Evolutionary conservation across 53 echinoderm and acorn worm species (phyloP).

Genomic region (Echinometra lucunter): DNA sequence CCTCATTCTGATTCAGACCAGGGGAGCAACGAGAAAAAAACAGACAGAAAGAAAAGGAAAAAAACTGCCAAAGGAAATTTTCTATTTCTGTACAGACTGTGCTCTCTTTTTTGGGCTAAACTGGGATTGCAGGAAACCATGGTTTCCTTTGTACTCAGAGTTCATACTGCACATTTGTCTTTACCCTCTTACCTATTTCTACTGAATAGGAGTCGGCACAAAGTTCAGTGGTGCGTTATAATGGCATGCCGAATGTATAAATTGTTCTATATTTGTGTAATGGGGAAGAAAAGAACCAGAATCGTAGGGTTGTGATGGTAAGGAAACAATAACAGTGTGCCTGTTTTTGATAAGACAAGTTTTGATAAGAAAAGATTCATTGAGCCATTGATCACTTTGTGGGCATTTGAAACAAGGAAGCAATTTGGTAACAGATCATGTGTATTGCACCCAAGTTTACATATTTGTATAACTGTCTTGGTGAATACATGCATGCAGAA

Average conservation of each 20-base stretch:
- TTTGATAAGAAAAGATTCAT: neutral
- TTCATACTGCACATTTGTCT: constrained; percentile 8
- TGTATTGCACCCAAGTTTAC: neutral
- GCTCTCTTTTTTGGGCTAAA: constrained; percentile 13
- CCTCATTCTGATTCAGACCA: constrained; percentile 1
- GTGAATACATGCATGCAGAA: neutral
- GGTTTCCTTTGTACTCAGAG: constrained; percentile 13
- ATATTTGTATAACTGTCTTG: neutral
- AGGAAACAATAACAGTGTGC: neutral
- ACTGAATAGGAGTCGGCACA: neutral
- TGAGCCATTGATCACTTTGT: neutral
- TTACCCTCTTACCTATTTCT: neutral
- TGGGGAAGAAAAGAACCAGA: neutral
- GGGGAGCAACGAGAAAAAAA: neutral
- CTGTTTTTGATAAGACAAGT: neutral
- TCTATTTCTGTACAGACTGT: constrained; percentile 27
- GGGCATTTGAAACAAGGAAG: too few relatives aligned
- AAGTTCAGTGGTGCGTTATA: neutral
- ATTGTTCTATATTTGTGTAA: neutral
- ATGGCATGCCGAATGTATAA: neutral
- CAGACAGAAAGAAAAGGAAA: neutral
- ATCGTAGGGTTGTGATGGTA: neutral
- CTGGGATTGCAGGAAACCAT: constrained; percentile 22
- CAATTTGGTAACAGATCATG: too few relatives aligned
- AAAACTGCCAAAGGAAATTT: neutral